A percentile compares a stretch with the other conserved stretches of the same genome.
Conservation (phyloP, 2,113 vertebrate species). For the Pterocles burchelli region DNA sequence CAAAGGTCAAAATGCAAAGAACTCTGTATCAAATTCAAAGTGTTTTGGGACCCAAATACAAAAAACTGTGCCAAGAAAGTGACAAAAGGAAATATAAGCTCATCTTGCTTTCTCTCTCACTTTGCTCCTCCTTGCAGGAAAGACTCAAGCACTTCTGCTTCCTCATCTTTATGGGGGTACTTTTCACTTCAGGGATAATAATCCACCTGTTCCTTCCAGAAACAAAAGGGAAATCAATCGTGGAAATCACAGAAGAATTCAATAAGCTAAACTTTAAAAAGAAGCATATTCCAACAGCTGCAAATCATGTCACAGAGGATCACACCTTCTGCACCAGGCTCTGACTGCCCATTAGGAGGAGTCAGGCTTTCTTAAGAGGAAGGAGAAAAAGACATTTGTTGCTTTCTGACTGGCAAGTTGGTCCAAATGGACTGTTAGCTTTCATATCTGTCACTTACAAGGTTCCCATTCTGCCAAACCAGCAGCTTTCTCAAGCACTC, state of each 20-base stretch:
- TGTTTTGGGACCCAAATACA: neutral
- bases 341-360: neutral
- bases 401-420: neutral
- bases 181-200: constrained; percentile 74
- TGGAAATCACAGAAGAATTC: constrained; percentile 84
- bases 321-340: constrained; percentile 60
- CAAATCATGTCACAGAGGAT: neutral
- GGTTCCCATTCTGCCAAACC: neutral
- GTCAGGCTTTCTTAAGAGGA: neutral
- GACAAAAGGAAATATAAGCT: neutral
- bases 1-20: neutral
- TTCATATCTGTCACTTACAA: neutral
- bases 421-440: neutral
- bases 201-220: constrained; percentile 85
- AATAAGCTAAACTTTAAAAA: constrained; percentile 82
- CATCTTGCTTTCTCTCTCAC: neutral
- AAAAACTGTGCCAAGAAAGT: neutral
- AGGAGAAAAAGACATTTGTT: neutral
- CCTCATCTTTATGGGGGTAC: constrained; percentile 78
- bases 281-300: neutral
- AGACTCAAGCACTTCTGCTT: constrained; percentile 84
- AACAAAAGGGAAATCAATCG: constrained; percentile 86
- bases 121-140: constrained; percentile 73
- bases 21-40: neutral
- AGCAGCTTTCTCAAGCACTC: constrained; percentile 29